Base-by-base conservation (phyloP, 2,888 invertebrate species). In the Hydraecia micacea region DNA sequence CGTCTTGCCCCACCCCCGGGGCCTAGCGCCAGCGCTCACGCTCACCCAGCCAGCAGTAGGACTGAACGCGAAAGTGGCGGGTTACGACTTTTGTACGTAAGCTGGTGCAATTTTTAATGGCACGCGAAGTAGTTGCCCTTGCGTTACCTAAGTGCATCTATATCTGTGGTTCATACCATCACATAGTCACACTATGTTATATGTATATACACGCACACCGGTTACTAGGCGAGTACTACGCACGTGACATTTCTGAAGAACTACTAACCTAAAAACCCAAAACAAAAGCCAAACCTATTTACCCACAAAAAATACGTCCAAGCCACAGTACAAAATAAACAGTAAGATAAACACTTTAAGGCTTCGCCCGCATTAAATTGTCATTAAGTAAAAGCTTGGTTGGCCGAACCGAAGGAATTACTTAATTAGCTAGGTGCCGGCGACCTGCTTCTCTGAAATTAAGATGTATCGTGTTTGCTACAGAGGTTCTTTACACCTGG, bases 351-450 rank as follows among this genome's bases (percentile, higher is more conserved):
- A 91, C 92, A 91, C 88, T 92, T 92, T 89, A 91, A 90, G 89
- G 88, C 86, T 81, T 84, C 88, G 88, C 90, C 75, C 79, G 93
- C 94, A 95, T 95, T 96, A 96, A 96, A 96, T 96, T 95, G 95
- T 95, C 95, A 95, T 96, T 96, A 96, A 93, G 93, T 93, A 92
- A 94, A 93, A 93, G 94, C 95, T 90, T 88, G 90, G 92, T 90
- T 90, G 91, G 88, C 86, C 87, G 88, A 91, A 92, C 90, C 88
- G 88, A 90, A 91, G 91, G 93, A 93, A 94, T 95, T 93, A 94
- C 94, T 95, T 95, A 95, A 95, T 95, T 95, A 62, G 60, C 60
- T 60, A 95, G 93, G 89, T 91, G 89, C 92, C 90, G 81, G 89
- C 75, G 85, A 89, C 85, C 88, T 89, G 84, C 58, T 87, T 85